phyloP scores from a whole-genome alignment of 1,140 invertebrate species.

The Drosophila azteca region DNA sequence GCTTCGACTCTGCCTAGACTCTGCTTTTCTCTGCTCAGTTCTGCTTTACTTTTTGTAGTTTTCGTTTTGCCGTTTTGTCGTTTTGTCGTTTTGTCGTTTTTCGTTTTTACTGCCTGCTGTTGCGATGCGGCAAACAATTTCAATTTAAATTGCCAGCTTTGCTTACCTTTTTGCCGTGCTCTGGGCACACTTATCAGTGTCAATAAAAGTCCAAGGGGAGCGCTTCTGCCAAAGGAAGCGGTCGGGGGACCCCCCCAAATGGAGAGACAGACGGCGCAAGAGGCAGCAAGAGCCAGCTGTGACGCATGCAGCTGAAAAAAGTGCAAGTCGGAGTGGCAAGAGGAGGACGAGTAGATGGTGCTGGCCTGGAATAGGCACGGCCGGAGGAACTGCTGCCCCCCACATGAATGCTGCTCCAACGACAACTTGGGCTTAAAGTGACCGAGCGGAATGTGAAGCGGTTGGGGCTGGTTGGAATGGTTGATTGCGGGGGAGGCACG shows the following conservation, averaged over 20 bases:
- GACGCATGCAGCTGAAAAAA: conserved; percentile 36
- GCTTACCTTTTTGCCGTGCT: conserved; percentile 74
- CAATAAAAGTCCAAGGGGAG: conserved; percentile 76
- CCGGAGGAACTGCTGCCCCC: neutral
- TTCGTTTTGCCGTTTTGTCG: conserved; percentile 19
- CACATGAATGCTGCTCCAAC: conserved; percentile 28
- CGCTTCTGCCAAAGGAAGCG: conserved; percentile 40
- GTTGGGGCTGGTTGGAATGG: no score
- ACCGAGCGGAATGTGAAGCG: conserved; percentile 2
- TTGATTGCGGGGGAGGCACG: no score
- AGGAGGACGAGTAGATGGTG: conserved; percentile 20
- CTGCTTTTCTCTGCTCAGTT: conserved; percentile 3
- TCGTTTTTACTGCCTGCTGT: conserved; percentile 65
- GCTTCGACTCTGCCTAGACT: conserved; percentile 31
- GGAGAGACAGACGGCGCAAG: conserved; percentile 20
- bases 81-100: conserved; percentile 29
- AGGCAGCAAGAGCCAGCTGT: conserved; percentile 45
- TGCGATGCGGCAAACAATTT: conserved; percentile 78
- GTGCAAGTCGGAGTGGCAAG: conserved; percentile 18
- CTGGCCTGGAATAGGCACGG: conserved; percentile 8
- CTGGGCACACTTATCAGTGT: conserved; percentile 80
- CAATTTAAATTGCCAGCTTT: conserved; percentile 80
- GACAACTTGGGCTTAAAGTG: conserved; percentile 26
- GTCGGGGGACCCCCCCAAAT: conserved; percentile 5
- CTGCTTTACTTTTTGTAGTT: conserved; percentile 10